phyloP scores from a whole-genome alignment of 2,797 vertebrate species.

The Periparus ater region DNA sequence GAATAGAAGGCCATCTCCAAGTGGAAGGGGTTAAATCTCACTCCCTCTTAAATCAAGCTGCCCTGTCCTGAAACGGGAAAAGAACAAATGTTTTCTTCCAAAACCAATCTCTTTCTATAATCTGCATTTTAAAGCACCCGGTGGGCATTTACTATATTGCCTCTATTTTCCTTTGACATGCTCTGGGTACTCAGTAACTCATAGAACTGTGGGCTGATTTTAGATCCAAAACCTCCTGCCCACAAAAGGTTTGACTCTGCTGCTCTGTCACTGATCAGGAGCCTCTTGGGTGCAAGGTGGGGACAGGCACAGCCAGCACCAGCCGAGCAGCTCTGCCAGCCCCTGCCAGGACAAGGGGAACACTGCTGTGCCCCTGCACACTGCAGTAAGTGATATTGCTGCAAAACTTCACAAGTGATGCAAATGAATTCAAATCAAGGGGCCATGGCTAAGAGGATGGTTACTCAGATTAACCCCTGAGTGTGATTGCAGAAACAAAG shows the following conservation, averaged over 20 bases:
- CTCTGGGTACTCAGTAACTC: not conserved
- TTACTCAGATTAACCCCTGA: not conserved
- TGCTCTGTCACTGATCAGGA: rapidly evolving
- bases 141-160: not conserved
- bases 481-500: not conserved
- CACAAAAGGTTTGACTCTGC: not conserved
- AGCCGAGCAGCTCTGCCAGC: not conserved
- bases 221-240: not conserved
- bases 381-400: not conserved
- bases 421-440: not conserved
- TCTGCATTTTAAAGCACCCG: not conserved
- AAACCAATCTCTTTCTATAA: not conserved
- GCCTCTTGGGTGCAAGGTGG: rapidly evolving
- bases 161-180: not conserved
- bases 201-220: not conserved
- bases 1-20: not conserved
- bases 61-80: not conserved
- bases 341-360: not conserved
- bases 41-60: not conserved
- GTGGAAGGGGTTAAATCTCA: not conserved
- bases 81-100: not conserved
- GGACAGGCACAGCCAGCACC: no score
- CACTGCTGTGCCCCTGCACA: not conserved
- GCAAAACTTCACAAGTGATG: not conserved
- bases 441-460: not conserved